Evolutionary conservation across 2,797 vertebrate species (phyloP).

Genomic region (Catamblyrhynchus diadema): DNA sequence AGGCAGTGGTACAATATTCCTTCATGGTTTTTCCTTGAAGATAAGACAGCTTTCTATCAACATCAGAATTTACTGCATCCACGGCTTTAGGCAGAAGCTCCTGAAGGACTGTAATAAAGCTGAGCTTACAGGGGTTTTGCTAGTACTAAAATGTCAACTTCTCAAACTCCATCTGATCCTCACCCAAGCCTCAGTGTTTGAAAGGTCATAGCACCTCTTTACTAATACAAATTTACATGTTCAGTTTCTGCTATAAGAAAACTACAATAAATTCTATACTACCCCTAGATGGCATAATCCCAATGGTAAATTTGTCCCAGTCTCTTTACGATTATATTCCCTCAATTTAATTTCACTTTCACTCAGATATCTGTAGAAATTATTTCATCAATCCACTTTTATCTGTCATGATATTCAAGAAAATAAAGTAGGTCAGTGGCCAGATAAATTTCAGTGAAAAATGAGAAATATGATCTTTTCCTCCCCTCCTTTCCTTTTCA

Average conservation of each 20-base stretch:
- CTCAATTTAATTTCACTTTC: not conserved
- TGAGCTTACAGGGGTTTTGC: not conserved
- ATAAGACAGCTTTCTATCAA: not conserved
- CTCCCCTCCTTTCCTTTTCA: not conserved
- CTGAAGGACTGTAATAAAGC: not conserved
- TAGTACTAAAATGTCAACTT: not conserved
- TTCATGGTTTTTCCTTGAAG: not conserved
- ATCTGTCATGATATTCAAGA: not conserved
- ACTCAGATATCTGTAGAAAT: not conserved
- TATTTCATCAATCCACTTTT: not conserved
- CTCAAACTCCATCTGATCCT: not conserved
- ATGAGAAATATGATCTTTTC: not conserved
- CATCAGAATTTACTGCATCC: not conserved
- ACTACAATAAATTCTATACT: not conserved
- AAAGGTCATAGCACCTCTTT: not conserved
- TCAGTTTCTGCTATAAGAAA: not conserved
- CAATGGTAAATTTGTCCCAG: not conserved
- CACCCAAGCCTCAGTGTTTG: not conserved
- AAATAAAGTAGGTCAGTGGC: constrained; percentile 22
- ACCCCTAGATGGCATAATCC: not conserved
- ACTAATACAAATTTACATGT: not conserved
- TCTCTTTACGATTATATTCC: not conserved
- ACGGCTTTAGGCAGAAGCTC: not conserved
- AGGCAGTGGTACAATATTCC: not conserved
- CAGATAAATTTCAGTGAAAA: constrained; percentile 22